Evolutionary conservation across 1,140 invertebrate genomes (phyloP).

Genomic region (Philaenus spumarius): DNA sequence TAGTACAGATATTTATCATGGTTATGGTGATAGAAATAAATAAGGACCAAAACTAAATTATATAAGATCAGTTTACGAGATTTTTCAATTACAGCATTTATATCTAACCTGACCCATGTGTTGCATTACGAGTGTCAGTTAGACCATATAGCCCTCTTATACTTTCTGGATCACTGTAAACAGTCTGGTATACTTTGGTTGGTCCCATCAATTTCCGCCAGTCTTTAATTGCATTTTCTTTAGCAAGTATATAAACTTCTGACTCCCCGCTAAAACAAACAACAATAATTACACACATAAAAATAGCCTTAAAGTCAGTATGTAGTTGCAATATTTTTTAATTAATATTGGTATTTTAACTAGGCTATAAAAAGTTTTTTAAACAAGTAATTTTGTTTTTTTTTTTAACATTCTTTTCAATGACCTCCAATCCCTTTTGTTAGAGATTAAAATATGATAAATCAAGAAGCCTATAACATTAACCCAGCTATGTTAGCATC

Average conservation of each 20-base stretch:
- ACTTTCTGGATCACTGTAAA: constrained; percentile 65
- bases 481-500: too few species aligned
- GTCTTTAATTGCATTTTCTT: constrained; percentile 61
- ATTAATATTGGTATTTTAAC: not conserved
- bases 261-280: constrained; percentile 68
- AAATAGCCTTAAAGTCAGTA: constrained; percentile 8
- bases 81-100: too few species aligned
- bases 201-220: constrained; percentile 84
- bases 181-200: constrained; percentile 75
- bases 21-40: too few species aligned
- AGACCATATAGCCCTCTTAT: constrained; percentile 78
- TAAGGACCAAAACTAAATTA: too few species aligned
- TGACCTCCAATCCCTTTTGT: too few species aligned
- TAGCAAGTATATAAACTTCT: constrained; percentile 67
- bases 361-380: constrained; percentile 4
- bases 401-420: not conserved
- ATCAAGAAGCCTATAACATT: too few species aligned
- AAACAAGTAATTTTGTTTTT: not conserved
- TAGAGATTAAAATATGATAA: too few species aligned
- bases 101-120: constrained; percentile 81
- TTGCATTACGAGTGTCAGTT: constrained; percentile 87
- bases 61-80: too few species aligned
- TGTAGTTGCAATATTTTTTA: not conserved
- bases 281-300: constrained; percentile 18
- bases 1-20: too few species aligned